Conservation (phyloP, 1,140 invertebrate species). For the Octopus bimaculoides region DNA sequence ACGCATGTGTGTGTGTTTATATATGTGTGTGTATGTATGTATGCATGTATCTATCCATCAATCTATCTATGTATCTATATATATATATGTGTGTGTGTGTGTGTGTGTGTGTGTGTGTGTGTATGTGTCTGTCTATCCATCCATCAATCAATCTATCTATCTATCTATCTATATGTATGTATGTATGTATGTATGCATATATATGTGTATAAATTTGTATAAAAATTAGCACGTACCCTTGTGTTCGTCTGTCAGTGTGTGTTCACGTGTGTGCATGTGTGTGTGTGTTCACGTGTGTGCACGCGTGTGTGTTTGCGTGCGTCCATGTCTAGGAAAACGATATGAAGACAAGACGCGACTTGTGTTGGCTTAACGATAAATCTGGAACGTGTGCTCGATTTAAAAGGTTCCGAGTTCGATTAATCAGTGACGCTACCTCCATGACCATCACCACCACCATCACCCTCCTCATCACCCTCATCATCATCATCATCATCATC, state of each 20-base stretch:
- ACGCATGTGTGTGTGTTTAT: too few relatives aligned
- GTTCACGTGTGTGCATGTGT: background rate
- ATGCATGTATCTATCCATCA: too few relatives aligned
- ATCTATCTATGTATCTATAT: too few relatives aligned
- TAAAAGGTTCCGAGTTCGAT: too few relatives aligned
- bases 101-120: background rate
- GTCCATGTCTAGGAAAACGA: background rate
- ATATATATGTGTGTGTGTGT: background rate
- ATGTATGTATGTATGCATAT: background rate
- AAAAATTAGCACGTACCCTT: background rate
- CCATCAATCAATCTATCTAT: too few relatives aligned
- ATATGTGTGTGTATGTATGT: too few relatives aligned
- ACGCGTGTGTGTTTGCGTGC: background rate
- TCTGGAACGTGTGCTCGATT: too few relatives aligned
- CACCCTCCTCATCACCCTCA: too few relatives aligned
- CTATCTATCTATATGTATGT: background rate
- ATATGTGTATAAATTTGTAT: background rate
- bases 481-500: too few relatives aligned
- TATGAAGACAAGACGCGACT: background rate
- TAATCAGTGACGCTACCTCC: too few relatives aligned
- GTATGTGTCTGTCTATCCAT: background rate
- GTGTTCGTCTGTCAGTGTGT: background rate
- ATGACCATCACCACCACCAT: too few relatives aligned
- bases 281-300: background rate
- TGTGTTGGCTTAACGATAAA: too few relatives aligned